Percentiles rank a stretch among this genome's conserved stretches.
phyloP scores from a whole-genome alignment of 1,140 invertebrate species.

The Drosophila bocqueti region DNA sequence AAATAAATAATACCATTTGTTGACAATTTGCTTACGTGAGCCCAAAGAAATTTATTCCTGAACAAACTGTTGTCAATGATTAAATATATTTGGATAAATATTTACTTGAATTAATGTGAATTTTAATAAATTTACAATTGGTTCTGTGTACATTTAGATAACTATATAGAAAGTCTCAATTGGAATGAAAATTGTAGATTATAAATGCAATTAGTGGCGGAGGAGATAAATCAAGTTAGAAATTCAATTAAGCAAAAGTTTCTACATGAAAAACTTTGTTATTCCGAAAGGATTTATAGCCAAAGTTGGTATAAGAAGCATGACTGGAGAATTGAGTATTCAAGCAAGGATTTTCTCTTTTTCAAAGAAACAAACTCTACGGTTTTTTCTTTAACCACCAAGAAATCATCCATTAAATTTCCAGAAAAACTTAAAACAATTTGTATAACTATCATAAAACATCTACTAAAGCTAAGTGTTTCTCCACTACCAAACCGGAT shows the following conservation, averaged over 20 bases:
- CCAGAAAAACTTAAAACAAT: not conserved
- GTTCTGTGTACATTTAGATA: constrained; percentile 13
- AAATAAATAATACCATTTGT: constrained; percentile 69
- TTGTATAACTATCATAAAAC: not conserved
- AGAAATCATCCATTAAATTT: not conserved
- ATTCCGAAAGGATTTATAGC: not conserved
- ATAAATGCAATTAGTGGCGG: constrained; percentile 4
- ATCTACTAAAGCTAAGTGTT: not conserved
- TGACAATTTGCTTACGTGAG: constrained; percentile 77
- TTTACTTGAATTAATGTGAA: not conserved
- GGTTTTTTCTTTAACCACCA: too few relatives aligned
- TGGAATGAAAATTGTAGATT: constrained; percentile 2
- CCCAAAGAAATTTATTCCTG: constrained; percentile 9
- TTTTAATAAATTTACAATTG: not conserved
- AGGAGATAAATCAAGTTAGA: not conserved
- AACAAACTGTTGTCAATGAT: constrained; percentile 25
- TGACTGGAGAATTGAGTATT: not conserved
- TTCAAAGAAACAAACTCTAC: not conserved
- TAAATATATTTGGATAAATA: constrained; percentile 5
- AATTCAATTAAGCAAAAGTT: constrained; percentile 20
- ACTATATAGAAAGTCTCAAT: constrained; percentile 17
- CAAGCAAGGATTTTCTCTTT: too few relatives aligned
- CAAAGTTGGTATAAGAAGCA: not conserved
- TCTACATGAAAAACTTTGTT: not conserved
- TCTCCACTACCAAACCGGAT: constrained; percentile 4